Conservation (phyloP, 2,797 vertebrate species). For the Parauchenoglanis ngamensis region DNA sequence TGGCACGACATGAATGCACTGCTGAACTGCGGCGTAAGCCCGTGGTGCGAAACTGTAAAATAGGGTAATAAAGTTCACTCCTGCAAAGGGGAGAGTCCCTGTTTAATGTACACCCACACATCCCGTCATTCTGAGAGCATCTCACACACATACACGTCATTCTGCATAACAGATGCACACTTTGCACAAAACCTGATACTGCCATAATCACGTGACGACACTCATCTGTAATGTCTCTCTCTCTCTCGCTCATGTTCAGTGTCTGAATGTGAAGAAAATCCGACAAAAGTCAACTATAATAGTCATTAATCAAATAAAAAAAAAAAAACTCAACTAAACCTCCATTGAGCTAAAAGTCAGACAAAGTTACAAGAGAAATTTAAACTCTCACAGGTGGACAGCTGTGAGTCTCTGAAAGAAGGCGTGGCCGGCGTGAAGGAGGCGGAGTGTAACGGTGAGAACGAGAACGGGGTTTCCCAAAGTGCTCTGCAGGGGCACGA, state of each 20-base stretch:
- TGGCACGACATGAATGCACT: not conserved
- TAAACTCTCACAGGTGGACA: constrained; percentile 45
- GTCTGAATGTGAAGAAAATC: not conserved
- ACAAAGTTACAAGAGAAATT: not conserved
- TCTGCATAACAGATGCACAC: not conserved
- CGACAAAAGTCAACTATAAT: not conserved
- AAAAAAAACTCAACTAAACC: not conserved
- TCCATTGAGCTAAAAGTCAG: not conserved
- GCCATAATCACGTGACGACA: not conserved
- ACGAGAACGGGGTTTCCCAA: constrained; percentile 44
- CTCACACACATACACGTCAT: not conserved
- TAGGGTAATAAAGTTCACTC: not conserved
- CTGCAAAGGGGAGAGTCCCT: constrained; percentile 25
- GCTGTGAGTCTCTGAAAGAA: constrained; percentile 46
- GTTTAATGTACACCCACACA: constrained; percentile 7
- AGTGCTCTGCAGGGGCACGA: constrained; percentile 40
- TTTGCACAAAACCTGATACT: not conserved
- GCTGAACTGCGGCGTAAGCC: not conserved
- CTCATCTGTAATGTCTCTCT: not conserved
- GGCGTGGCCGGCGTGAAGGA: constrained; percentile 44
- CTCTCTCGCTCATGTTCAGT: not conserved
- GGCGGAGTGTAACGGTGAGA: constrained; percentile 52
- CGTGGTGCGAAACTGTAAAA: not conserved
- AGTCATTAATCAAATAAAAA: not conserved
- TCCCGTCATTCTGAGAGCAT: not conserved